phyloP scores from a whole-genome alignment of 2,888 invertebrate species.

The Chrysodeixis includens region DNA sequence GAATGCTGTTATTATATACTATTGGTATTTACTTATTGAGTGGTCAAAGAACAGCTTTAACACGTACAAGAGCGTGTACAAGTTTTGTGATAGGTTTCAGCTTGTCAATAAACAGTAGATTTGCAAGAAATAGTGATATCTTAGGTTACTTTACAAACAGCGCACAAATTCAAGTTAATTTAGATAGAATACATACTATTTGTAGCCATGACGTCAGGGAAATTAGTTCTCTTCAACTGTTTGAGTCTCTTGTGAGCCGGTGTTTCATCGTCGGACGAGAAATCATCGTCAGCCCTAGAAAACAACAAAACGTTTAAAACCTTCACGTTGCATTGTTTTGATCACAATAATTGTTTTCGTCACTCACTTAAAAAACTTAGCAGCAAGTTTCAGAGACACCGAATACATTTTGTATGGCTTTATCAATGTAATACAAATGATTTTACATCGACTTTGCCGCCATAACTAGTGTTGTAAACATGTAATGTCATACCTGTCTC shows the following conservation, averaged over 20 bases:
- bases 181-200: conserved; percentile 69
- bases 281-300: conserved; percentile 82
- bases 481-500: conserved; percentile 86
- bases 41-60: background rate
- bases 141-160: conserved; percentile 25
- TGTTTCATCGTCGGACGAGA: conserved; percentile 79
- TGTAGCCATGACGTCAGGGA: conserved; percentile 75
- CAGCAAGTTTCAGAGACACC: conserved; percentile 77
- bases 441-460: conserved; percentile 82
- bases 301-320: conserved; percentile 49
- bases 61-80: background rate
- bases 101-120: background rate
- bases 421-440: conserved; percentile 46
- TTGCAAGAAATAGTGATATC: no score
- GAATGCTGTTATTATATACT: background rate
- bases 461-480: conserved; percentile 87
- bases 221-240: conserved; percentile 75
- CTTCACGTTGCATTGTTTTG: conserved; percentile 15
- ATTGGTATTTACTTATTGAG: background rate
- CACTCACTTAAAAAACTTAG: conserved; percentile 83
- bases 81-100: background rate
- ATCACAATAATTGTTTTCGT: conserved; percentile 5
- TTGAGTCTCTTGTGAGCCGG: conserved; percentile 81
- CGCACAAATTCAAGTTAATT: conserved; percentile 8
- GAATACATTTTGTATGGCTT: conserved; percentile 70